A percentile compares a stretch with the other conserved stretches of the same genome.
These are phyloP conservation scores for Glaucomys volans DNA, from an alignment of 2,113 vertebrate genomes.

Conservation along the genomic window DNA sequence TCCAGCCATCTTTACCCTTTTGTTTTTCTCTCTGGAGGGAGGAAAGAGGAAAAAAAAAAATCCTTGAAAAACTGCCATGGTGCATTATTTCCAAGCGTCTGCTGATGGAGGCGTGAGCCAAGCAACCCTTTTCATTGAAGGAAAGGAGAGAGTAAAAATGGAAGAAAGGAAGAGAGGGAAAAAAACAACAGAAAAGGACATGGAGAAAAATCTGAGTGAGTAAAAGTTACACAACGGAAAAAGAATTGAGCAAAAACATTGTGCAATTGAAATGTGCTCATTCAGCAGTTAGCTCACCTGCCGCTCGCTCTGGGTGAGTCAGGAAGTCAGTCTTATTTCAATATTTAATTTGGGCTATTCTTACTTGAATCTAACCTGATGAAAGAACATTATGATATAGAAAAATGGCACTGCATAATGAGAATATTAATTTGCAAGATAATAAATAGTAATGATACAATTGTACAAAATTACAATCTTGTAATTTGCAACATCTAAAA, in stretches of 20 bases:
- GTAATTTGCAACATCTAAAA: not conserved
- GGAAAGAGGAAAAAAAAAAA: slow-evolving; percentile 73
- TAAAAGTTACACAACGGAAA: slow-evolving; percentile 58
- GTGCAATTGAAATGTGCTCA: not conserved
- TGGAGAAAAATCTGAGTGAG: slow-evolving; percentile 45
- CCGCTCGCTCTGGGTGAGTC: not conserved
- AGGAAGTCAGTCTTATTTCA: not conserved
- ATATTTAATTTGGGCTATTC: slow-evolving; percentile 33
- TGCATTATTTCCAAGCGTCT: slow-evolving; percentile 59
- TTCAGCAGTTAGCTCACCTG: not conserved
- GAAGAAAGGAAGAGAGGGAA: not conserved
- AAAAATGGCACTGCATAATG: not conserved
- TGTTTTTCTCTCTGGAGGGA: slow-evolving; percentile 77
- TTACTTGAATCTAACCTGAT: slow-evolving; percentile 21
- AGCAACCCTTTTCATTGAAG: slow-evolving; percentile 46
- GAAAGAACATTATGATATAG: not conserved
- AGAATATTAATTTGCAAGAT: not conserved
- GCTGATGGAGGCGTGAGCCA: slow-evolving; percentile 51
- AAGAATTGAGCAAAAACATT: slow-evolving; percentile 66
- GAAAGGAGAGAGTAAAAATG: slow-evolving; percentile 21
- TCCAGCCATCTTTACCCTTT: slow-evolving; percentile 81
- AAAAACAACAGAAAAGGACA: slow-evolving; percentile 69
- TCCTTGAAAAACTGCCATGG: slow-evolving; percentile 76
- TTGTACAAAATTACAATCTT: too few relatives aligned
- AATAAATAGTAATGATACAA: not conserved